Conservation (phyloP, 1,140 invertebrate genomes). For the Paraescarpia echinospica region DNA sequence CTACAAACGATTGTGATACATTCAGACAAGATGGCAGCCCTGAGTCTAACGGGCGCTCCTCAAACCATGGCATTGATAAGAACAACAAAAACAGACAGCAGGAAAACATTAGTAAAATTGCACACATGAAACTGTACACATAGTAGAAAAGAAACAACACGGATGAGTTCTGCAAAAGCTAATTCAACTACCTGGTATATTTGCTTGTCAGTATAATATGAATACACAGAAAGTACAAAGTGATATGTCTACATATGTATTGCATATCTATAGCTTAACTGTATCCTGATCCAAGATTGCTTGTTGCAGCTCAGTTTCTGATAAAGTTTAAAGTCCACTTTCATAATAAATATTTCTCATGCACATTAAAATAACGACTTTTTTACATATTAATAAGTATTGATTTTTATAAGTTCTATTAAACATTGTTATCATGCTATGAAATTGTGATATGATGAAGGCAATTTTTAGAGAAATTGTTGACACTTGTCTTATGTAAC, state of each 20-base stretch:
- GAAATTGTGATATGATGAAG: no score
- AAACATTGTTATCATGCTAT: no score
- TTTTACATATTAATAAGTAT: no score
- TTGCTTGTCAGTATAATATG: not conserved
- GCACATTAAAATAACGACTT: no score
- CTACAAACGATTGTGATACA: not conserved
- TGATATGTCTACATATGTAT: not conserved
- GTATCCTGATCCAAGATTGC: not conserved
- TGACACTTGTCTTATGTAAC: not conserved
- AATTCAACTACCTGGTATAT: not conserved
- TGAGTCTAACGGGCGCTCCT: not conserved
- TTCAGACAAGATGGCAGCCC: not conserved
- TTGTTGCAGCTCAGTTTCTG: not conserved
- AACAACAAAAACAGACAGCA: not conserved
- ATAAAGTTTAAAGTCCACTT: not conserved
- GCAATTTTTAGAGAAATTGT: no score
- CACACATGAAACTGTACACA: not conserved
- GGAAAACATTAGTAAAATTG: not conserved
- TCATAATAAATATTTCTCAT: no score
- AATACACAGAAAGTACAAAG: not conserved
- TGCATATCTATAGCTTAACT: not conserved
- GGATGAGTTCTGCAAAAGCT: not conserved
- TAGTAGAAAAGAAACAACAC: not conserved
- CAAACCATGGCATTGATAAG: not conserved
- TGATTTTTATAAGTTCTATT: no score